A percentile compares a stretch with the other conserved stretches of the same genome.
Conservation (phyloP, 1,140 invertebrate genomes). For the Drosophila ficusphila region DNA sequence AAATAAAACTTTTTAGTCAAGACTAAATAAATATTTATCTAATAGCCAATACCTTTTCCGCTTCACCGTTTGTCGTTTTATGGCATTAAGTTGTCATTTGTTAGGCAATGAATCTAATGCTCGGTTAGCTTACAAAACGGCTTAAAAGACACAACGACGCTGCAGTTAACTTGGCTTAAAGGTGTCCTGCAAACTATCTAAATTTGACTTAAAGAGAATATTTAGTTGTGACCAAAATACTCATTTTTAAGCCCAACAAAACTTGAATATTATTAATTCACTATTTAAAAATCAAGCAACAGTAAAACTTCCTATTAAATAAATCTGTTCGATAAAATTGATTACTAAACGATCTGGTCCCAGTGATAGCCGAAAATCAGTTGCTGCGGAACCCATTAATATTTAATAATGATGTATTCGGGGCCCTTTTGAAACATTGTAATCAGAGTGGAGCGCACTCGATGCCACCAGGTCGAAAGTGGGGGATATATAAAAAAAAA, state of each 20-base stretch:
- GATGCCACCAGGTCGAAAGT: constrained; percentile 19
- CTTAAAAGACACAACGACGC: constrained; percentile 18
- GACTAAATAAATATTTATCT: background rate
- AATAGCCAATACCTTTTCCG: constrained; percentile 33
- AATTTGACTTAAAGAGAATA: too few relatives aligned
- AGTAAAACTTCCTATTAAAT: background rate
- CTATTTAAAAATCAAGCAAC: background rate
- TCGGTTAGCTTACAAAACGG: constrained; percentile 12
- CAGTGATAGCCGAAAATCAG: constrained; percentile 7
- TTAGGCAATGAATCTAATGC: constrained; percentile 43
- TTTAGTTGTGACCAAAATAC: too few relatives aligned
- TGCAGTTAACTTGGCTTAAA: background rate
- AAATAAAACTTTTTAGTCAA: too few relatives aligned
- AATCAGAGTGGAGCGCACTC: constrained; percentile 52
- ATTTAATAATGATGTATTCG: constrained; percentile 53
- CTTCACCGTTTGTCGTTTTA: constrained; percentile 24
- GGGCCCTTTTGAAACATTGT: constrained; percentile 40
- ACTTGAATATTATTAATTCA: constrained; percentile 3
- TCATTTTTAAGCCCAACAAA: background rate
- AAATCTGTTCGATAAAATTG: background rate
- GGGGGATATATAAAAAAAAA: constrained; percentile 28
- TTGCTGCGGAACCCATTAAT: background rate
- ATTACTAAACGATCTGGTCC: background rate
- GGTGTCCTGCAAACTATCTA: constrained; percentile 16
- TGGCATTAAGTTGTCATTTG: constrained; percentile 46